Conservation (phyloP, 1,140 invertebrate genomes). For the Lasioglossum albipes region DNA sequence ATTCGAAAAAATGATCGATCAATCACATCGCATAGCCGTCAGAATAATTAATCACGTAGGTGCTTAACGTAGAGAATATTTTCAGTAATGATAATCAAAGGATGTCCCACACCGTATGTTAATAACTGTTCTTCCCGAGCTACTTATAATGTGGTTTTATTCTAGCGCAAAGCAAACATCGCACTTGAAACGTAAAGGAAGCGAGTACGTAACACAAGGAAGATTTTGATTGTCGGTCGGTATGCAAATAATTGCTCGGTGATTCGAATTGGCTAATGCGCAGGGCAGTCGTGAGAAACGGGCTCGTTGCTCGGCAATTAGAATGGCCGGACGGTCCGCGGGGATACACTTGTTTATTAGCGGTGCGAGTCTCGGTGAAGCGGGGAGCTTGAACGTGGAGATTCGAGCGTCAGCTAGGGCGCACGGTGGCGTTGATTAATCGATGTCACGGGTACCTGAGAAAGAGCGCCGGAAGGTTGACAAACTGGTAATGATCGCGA, state of each 20-base stretch:
- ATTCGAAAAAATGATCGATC: background rate
- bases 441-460: background rate
- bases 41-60: too few species aligned
- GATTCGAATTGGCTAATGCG: too few species aligned
- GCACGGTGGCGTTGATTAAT: conserved; percentile 32
- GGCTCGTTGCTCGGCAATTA: background rate
- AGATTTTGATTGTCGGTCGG: too few species aligned
- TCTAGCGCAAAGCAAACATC: too few species aligned
- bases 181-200: too few species aligned
- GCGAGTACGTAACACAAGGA: too few species aligned
- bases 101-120: too few species aligned
- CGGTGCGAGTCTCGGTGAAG: background rate
- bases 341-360: background rate
- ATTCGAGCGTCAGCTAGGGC: background rate
- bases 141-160: too few species aligned
- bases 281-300: background rate
- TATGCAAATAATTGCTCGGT: too few species aligned
- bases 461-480: conserved; percentile 27
- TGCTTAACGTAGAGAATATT: too few species aligned
- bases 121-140: too few species aligned
- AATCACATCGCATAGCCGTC: background rate
- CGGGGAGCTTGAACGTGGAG: background rate
- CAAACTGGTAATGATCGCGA: conserved; percentile 37
- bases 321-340: background rate
- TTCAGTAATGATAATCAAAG: too few species aligned